A percentile compares a stretch with the other conserved stretches of the same genome.
These are phyloP conservation scores for Cheirogaleus medius DNA, from an alignment of 2,113 vertebrate genomes.

Conservation along the genomic window DNA sequence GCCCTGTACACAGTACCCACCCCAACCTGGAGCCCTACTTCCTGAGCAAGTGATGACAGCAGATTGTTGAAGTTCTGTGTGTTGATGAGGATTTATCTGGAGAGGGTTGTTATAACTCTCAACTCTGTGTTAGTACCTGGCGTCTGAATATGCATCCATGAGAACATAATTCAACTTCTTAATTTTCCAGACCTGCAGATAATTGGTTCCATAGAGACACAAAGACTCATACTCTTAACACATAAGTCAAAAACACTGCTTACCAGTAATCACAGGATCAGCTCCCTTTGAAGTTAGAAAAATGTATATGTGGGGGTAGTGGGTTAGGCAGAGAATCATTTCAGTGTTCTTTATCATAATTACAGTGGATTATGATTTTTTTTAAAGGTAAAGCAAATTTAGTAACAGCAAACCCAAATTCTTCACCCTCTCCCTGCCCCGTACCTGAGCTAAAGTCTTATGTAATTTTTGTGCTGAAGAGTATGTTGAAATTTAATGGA, in stretches of 20 bases:
- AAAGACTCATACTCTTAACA: background rate
- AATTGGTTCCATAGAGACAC: constrained; percentile 65
- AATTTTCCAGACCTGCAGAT: constrained; percentile 45
- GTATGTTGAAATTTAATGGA: background rate
- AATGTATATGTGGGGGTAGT: background rate
- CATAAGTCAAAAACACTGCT: background rate
- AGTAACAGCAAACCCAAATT: background rate
- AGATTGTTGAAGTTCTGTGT: background rate
- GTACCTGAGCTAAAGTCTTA: background rate
- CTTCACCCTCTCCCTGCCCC: background rate
- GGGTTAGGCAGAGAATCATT: background rate
- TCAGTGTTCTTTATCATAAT: background rate
- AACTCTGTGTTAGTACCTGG: background rate
- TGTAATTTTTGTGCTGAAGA: background rate
- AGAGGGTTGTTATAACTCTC: background rate
- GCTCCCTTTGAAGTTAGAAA: constrained; percentile 41
- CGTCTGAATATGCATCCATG: background rate
- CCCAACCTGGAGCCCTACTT: background rate
- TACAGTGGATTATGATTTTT: background rate
- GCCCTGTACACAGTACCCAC: accelerated
- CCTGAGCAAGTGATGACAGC: background rate
- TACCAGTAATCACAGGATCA: background rate
- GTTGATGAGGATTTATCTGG: background rate
- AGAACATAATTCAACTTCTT: constrained; percentile 44
- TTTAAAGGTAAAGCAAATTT: background rate